Base-by-base conservation (phyloP, 2,888 invertebrate genomes). In the Melanostoma mellinum region DNA sequence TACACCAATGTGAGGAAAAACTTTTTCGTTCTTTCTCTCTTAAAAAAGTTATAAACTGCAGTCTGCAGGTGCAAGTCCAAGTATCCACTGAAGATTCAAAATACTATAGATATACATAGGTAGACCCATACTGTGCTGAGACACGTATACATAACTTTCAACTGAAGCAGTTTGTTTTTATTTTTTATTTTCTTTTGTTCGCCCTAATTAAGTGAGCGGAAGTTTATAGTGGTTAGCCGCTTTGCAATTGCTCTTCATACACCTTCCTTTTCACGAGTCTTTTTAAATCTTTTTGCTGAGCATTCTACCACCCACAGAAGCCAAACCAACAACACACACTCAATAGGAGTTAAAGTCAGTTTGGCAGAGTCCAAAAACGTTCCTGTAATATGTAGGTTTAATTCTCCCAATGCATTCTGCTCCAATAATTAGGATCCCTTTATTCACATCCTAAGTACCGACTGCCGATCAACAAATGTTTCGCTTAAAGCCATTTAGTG, bases 151-250 rank as follows among this genome's bases (percentile, higher is more conserved):
- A 9, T 30, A 63, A 44, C 40, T 40, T 53, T 10, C 9, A 35
- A 52, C 20, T 36, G 56, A 67, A 52, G 60, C 61, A 44, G 52
- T 58, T 68, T 32, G 40, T 10, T 60, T 50, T 58, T 60, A 10
- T 9, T 35, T 48, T 53, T 56, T 58, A 32, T n/a, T 5, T 30
- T 48, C 36, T 38, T 40, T 33, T 40, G 10, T 44, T 53, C 53
- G 40, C 55, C 42, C 76, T 81, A 81, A 81, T 81, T 81, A 81
- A 76, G 81, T 76, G 60, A 53, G 46, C 71, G 10, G 48, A 40
- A 71, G 71, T 53, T 80, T 80, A 75, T 50, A 72, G 65, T 76
- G 76, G 81, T 60, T 42, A 65, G 50, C 33, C 65, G 50, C 52
- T 52, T 65, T 58, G 63, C 50, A 40, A 32, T 72, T 10, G 30